A percentile compares a stretch with the other conserved stretches of the same genome.
phyloP scores from a whole-genome alignment of 2,113 vertebrate species.

The Penelope pileata region DNA sequence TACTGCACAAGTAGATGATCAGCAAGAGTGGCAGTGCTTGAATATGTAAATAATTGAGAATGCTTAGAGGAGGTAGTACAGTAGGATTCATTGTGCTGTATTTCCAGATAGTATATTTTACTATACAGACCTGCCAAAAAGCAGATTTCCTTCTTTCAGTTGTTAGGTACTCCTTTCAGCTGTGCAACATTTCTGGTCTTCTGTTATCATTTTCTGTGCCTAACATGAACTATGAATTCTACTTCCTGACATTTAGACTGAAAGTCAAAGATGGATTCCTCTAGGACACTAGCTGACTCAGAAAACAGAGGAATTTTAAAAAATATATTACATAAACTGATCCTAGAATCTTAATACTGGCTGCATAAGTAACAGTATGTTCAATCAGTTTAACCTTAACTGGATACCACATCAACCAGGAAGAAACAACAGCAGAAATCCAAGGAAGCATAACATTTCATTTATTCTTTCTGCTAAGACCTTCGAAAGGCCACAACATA shows the following conservation, averaged over 20 bases:
- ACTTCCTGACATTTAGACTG: background rate
- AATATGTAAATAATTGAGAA: slow-evolving; percentile 36
- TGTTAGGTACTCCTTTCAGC: background rate
- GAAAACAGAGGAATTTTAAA: background rate
- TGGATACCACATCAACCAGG: too few relatives aligned
- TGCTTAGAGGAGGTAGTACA: background rate
- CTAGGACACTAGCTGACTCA: background rate
- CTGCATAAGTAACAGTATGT: background rate
- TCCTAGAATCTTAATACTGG: background rate
- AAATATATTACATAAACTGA: background rate
- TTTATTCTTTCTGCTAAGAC: background rate
- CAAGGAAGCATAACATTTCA: background rate
- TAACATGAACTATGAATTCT: background rate
- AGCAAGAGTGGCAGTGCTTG: background rate
- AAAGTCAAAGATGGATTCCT: background rate
- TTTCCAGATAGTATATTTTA: background rate
- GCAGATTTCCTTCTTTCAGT: background rate
- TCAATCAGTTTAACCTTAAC: background rate
- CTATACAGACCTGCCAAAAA: background rate
- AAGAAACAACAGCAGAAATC: background rate
- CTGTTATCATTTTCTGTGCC: background rate
- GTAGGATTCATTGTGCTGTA: background rate
- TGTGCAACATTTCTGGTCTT: background rate
- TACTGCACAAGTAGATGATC: background rate
- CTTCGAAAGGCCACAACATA: background rate